Base-by-base conservation (phyloP, 1,140 invertebrate species). In the Lepidurus couesii region DNA sequence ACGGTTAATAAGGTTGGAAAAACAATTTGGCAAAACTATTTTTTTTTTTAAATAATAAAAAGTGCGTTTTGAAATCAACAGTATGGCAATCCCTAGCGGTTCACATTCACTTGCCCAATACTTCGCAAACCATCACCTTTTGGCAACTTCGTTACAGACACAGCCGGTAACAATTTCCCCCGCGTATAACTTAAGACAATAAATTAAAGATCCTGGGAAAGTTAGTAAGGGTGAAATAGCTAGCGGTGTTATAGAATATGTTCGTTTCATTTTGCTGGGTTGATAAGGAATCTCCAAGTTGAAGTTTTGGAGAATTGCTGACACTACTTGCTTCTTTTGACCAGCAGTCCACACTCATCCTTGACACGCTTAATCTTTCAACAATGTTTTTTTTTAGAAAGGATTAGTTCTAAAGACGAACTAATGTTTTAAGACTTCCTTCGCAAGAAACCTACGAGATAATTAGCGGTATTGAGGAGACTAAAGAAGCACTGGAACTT, bases 401-500 rank as follows among this genome's bases (percentile, higher is more conserved):
- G 53, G 13, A 65, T 65, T 65, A 65, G 13, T 16, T 65, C n/a
- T n/a, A 16, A 4, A 16, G 8, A 16, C 16, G 16, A 65, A 65
- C 16, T 6, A 13, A 65, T 16, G 53, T 13, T 21, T 16, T 65
- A 65, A 65, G 53, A 65, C 7, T 21, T 9, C 13, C 53, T 65
- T 65, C 21, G 53, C 44, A 53, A 78, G 78, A 75, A 79, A 45
- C 44, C 44, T 11, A 79, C 43, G 42, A 79, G 42, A 44, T 44
- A 79, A 75, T 79, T 79, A 10, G 74, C 78, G 9, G 78, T 45
- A 44, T 74, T 75, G 16, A 79, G 65, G 11, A 79, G 26, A 44
- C 74, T 79, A 44, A 79, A 79, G 21, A 75, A 73, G 24, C 78
- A 79, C 42, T 45, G 74, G 44, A 75, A 79, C n/a, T 47, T 73